Evolutionary conservation across 2,797 vertebrate species (phyloP), one percentile per base, ranked within the genome.

Genomic region (Acomys russatus): DNA sequence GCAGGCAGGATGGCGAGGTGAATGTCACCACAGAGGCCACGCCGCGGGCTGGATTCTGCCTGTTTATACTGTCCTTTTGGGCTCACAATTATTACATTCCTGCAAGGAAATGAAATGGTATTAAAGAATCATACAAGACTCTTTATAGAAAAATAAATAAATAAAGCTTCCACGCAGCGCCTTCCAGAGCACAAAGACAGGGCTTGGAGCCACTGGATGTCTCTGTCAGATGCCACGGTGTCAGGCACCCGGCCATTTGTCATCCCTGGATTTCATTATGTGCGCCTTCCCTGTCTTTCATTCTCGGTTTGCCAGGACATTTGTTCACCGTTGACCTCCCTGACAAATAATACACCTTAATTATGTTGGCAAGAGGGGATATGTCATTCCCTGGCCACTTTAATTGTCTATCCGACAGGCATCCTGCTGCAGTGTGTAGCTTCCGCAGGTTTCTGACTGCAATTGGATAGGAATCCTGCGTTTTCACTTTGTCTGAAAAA

Each of bases 271-370:
- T 99, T 99, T 99, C 99, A 99, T 99, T 99, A 99, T 99, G 99
- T 99, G 98, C 99, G 98, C 98, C 98, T 99, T 99, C 98, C 99
- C 99, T 99, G 99, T 99, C 98, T 99, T 99, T 99, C 99, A 99
- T 98, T 99, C 98, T 98, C 98, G 99, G 98, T 99, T 99, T 99
- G 98, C 99, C 98, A 98, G 99, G 98, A 99, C 98, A 99, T 99
- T 99, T 99, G 99, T 99, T 99, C 99, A 99, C 99, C 98, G 98
- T 99, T 99, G 99, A 99, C 99, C 99, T 99, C 98, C 97, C 98
- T 99, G 99, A 99, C 99, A 99, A 99, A 99, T 99, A 99, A 99
- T 99, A 99, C 99, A 99, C 99, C 99, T 99, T 99, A 99, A 99
- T 99, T 99, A 99, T 99, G 99, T 99, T 99, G 99, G 99, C 98